Conservation (phyloP, 2,888 invertebrate species). For the Platycheirus rosarum region DNA sequence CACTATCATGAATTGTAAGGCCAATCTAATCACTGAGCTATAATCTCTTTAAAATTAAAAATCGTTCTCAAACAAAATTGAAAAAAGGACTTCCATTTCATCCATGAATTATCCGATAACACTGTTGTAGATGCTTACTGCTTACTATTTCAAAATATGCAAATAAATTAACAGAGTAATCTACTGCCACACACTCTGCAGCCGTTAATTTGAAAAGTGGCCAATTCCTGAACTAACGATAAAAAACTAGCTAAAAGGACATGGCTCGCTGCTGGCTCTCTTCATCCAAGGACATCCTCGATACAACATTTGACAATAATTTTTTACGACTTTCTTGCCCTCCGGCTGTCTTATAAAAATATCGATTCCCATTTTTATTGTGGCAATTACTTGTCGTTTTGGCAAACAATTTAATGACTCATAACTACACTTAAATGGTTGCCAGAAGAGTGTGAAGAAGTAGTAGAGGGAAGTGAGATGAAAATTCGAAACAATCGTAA, state of each 20-base stretch:
- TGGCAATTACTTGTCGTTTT: slow-evolving; percentile 69
- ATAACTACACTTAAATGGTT: slow-evolving; percentile 66
- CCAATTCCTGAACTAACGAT: too few species aligned
- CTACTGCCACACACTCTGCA: slow-evolving; percentile 3
- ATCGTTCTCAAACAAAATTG: background rate
- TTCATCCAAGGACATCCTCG: slow-evolving; percentile 3
- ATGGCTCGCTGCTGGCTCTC: slow-evolving; percentile 19
- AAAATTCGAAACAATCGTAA: slow-evolving; percentile 67
- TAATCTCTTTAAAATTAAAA: too few species aligned
- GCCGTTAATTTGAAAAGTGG: slow-evolving; percentile 47
- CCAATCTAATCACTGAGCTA: too few species aligned
- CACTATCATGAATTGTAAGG: too few species aligned
- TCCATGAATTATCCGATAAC: background rate
- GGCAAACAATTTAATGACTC: slow-evolving; percentile 70
- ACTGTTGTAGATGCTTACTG: background rate
- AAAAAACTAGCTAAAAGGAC: slow-evolving; percentile 17
- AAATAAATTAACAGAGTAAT: slow-evolving; percentile 49
- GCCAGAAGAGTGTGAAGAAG: slow-evolving; percentile 56
- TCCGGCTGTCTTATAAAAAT: slow-evolving; percentile 31
- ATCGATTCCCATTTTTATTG: slow-evolving; percentile 67
- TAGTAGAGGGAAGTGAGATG: slow-evolving; percentile 25
- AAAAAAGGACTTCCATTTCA: background rate
- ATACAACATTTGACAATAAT: too few species aligned
- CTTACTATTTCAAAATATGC: slow-evolving; percentile 19
- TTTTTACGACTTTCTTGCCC: too few species aligned